Evolutionary conservation across 2,113 vertebrate species (phyloP).

Genomic region (Excalfactoria chinensis): DNA sequence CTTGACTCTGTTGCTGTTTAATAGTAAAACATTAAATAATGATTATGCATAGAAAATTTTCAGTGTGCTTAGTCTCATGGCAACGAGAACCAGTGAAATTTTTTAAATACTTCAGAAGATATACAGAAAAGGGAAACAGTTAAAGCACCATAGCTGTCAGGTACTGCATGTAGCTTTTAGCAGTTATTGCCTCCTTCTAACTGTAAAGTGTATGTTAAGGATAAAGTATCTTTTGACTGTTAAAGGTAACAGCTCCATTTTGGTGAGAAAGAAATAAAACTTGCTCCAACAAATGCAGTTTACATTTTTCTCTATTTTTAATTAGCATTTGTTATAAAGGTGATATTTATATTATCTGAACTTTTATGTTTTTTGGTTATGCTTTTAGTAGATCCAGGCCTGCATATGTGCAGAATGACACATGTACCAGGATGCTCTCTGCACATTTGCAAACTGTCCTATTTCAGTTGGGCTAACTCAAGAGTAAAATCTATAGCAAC

Average conservation of each 20-base stretch:
- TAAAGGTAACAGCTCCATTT: neutral
- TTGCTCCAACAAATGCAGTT: neutral
- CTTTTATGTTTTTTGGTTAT: neutral
- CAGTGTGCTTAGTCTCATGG: neutral
- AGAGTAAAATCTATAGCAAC: neutral
- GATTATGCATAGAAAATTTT: neutral
- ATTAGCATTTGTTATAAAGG: neutral
- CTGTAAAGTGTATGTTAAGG: neutral
- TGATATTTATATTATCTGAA: neutral
- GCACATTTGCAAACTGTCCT: neutral
- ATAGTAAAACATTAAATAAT: neutral
- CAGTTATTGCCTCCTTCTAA: neutral
- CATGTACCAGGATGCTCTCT: fast-evolving
- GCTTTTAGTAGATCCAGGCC: neutral
- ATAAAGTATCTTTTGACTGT: neutral
- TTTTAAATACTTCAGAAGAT: neutral
- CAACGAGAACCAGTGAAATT: neutral
- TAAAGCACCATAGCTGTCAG: neutral
- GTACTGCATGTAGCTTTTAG: neutral
- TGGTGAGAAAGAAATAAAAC: neutral
- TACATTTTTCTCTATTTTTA: neutral
- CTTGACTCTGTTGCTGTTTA: neutral
- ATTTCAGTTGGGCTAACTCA: neutral
- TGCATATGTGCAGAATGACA: neutral
- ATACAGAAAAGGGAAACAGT: neutral